Percentiles rank a stretch among this genome's conserved stretches.
phyloP scores from a whole-genome alignment of 2,113 vertebrate genomes.

The rabbit (Oryctolagus cuniculus) region DNA sequence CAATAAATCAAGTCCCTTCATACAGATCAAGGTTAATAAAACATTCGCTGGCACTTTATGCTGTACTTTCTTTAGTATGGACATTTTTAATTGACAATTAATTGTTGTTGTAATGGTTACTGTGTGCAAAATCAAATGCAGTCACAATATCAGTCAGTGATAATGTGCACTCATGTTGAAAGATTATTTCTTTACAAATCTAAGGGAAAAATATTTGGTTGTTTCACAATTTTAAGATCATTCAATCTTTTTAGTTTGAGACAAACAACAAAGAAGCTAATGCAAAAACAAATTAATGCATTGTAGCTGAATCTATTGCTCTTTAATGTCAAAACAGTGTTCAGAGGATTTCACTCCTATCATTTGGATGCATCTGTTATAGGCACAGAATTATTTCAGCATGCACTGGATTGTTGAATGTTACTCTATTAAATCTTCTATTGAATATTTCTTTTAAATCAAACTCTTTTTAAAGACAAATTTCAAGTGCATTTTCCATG shows the following conservation, averaged over 20 bases:
- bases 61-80: not conserved
- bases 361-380: conserved; percentile 67
- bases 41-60: not conserved
- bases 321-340: conserved; percentile 58
- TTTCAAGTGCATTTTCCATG: conserved; percentile 53
- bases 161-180: conserved; percentile 51
- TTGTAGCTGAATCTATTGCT: conserved; percentile 68
- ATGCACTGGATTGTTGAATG: conserved; percentile 55
- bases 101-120: conserved; percentile 54
- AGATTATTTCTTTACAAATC: conserved; percentile 47
- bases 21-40: conserved; percentile 16
- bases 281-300: conserved; percentile 44
- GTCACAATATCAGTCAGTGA: not conserved
- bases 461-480: conserved; percentile 54
- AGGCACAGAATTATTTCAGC: conserved; percentile 71
- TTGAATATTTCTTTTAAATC: conserved; percentile 65
- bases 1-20: conserved; percentile 13
- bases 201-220: conserved; percentile 45
- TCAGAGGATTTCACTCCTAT: conserved; percentile 64
- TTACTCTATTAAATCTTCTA: conserved; percentile 33
- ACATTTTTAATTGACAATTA: conserved; percentile 52
- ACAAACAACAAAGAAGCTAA: conserved; percentile 64
- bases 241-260: conserved; percentile 56
- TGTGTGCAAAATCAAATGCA: conserved; percentile 56
- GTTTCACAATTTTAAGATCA: conserved; percentile 73